phyloP scores from a whole-genome alignment of 1,140 invertebrate species.

The Periplaneta americana region DNA sequence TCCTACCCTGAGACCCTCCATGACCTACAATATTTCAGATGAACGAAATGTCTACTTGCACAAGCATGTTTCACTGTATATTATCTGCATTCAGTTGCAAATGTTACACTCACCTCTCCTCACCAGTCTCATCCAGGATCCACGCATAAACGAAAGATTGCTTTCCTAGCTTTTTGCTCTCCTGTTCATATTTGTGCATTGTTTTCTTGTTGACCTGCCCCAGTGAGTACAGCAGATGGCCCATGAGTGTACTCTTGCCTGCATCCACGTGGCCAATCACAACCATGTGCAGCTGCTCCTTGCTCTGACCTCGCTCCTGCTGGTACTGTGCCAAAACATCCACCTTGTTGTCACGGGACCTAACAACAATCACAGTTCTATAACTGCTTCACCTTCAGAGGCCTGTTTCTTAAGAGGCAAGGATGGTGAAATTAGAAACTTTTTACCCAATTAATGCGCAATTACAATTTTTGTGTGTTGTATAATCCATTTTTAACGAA shows the following conservation, averaged over 20 bases:
- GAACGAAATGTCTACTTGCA: no score
- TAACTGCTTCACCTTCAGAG: no score
- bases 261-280: conserved; percentile 99
- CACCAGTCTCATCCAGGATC: conserved; percentile 98
- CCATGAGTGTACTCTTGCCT: conserved; percentile 97
- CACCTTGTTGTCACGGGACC: neutral
- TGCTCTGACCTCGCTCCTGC: conserved; percentile 65
- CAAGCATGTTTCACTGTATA: no score
- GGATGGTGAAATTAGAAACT: no score
- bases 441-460: no score
- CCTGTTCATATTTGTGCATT: conserved; percentile 97
- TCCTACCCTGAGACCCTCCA: no score
- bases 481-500: no score
- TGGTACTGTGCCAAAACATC: conserved; percentile 52
- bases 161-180: conserved; percentile 96
- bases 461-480: no score
- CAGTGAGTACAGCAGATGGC: conserved; percentile 84
- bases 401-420: no score
- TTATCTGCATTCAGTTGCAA: no score
- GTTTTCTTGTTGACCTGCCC: conserved; percentile 85
- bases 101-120: conserved; percentile 87
- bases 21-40: no score
- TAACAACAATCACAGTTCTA: no score
- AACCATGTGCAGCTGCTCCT: conserved; percentile 88
- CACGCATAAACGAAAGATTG: conserved; percentile 98